These are phyloP conservation scores for Dreissena rostriformis DNA, from an alignment of 1,140 invertebrate genomes.

Conservation along the genomic window DNA sequence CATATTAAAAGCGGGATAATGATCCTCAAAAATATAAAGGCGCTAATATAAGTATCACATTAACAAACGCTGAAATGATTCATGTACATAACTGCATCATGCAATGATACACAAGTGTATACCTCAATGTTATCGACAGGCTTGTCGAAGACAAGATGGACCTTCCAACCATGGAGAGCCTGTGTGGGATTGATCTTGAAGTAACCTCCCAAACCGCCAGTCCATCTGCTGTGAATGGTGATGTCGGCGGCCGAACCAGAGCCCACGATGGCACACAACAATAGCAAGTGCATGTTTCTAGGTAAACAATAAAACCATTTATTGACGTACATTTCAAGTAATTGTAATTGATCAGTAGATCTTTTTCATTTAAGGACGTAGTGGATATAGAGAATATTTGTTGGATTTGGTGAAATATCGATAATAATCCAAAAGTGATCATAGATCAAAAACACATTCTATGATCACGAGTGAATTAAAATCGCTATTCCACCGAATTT, in stretches of 20 bases:
- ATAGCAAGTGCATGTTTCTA: not conserved
- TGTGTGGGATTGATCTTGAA: constrained; percentile 53
- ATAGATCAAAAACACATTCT: too few relatives aligned
- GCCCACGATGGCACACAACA: not conserved
- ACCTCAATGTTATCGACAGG: constrained; percentile 61
- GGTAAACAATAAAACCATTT: not conserved
- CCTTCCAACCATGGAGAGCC: constrained; percentile 60
- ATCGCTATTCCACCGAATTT: too few relatives aligned
- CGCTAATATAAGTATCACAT: not conserved
- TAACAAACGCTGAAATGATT: not conserved
- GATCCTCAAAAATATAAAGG: not conserved
- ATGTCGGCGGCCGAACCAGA: not conserved
- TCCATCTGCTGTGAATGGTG: constrained; percentile 56
- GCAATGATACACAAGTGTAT: not conserved
- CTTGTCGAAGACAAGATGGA: constrained; percentile 56
- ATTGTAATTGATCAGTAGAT: too few relatives aligned
- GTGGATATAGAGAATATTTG: too few relatives aligned
- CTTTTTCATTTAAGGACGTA: too few relatives aligned
- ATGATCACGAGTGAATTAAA: too few relatives aligned
- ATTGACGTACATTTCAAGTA: too few relatives aligned
- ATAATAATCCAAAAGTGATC: too few relatives aligned
- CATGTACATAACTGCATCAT: too few relatives aligned
- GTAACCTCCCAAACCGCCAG: constrained; percentile 55
- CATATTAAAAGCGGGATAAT: not conserved
- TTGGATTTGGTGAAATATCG: too few relatives aligned